Evolutionary conservation across 2,797 vertebrate species (phyloP).

Genomic region (Mastacembelus armatus): DNA sequence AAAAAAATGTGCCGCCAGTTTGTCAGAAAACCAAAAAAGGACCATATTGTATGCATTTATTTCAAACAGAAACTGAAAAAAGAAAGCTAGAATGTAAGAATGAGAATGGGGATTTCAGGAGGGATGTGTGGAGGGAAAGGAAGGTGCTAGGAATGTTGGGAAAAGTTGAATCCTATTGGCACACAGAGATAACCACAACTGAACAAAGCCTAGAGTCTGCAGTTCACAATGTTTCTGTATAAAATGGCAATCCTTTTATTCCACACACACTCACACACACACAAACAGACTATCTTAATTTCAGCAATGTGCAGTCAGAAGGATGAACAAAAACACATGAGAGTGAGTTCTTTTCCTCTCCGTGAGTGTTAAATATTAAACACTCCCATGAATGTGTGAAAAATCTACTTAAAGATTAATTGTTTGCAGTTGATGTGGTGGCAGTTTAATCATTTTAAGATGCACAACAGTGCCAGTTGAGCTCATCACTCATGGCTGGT

Average conservation of each 20-base stretch:
- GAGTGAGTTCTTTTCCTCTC: constrained; percentile 6
- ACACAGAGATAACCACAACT: constrained; percentile 64
- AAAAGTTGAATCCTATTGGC: constrained; percentile 66
- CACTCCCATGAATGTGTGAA: constrained; percentile 48
- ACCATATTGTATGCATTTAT: constrained; percentile 62
- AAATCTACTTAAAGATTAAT: constrained; percentile 60
- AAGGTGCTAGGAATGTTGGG: constrained; percentile 68
- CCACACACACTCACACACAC: constrained; percentile 27
- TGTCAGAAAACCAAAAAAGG: constrained; percentile 63
- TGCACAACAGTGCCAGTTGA: constrained; percentile 61
- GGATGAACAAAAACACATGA: constrained; percentile 21
- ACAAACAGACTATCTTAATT: constrained; percentile 50
- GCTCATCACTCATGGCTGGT: constrained; percentile 70
- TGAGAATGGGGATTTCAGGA: constrained; percentile 5
- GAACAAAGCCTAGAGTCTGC: constrained; percentile 57
- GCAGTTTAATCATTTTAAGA: constrained; percentile 71
- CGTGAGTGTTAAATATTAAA: constrained; percentile 52
- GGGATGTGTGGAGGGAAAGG: constrained; percentile 15
- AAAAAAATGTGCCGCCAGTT: constrained; percentile 66
- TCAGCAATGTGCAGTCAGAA: constrained; percentile 38
- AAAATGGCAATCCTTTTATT: constrained; percentile 59
- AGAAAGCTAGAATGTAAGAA: no score
- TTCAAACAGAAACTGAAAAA: constrained; percentile 70
- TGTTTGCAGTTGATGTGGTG: constrained; percentile 64
- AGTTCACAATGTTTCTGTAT: constrained; percentile 58